Evolutionary conservation across 2,888 invertebrate genomes (phyloP).

Genomic region (Gortyna flavago): DNA sequence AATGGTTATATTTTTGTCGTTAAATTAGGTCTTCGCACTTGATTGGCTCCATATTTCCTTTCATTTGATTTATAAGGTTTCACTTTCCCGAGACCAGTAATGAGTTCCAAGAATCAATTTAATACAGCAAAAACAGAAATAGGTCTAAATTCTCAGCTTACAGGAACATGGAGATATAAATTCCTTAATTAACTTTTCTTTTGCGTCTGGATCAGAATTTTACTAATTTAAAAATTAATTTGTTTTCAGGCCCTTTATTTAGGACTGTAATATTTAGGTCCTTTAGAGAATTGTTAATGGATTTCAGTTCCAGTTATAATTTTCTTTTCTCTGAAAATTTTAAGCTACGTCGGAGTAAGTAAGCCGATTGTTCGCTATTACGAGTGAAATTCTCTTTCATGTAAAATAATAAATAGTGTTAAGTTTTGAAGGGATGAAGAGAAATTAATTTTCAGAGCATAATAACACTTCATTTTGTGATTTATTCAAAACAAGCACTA

Average conservation of each 20-base stretch:
- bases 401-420: constrained; percentile 43
- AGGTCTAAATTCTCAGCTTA: constrained; percentile 25
- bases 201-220: constrained; percentile 22
- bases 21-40: constrained; percentile 41
- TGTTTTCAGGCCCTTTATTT: constrained; percentile 39
- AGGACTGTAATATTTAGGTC: constrained; percentile 19
- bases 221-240: constrained; percentile 38
- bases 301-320: constrained; percentile 29
- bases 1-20: constrained; percentile 25
- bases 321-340: constrained; percentile 22
- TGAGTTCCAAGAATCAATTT: constrained; percentile 18
- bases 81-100: background rate
- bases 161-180: constrained; percentile 24
- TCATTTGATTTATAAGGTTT: constrained; percentile 7
- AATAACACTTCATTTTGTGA: constrained; percentile 18
- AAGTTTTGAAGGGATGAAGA: constrained; percentile 32
- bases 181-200: constrained; percentile 57
- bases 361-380: constrained; percentile 39
- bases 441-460: constrained; percentile 42
- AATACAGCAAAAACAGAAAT: constrained; percentile 6
- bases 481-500: constrained; percentile 12
- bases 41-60: background rate
- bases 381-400: constrained; percentile 42
- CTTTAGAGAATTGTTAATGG: constrained; percentile 48
- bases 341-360: constrained; percentile 19